Evolutionary conservation across 2,113 vertebrate genomes (phyloP), one percentile per base, ranked within the genome.

Genomic region (Tenrec ecaudatus): DNA sequence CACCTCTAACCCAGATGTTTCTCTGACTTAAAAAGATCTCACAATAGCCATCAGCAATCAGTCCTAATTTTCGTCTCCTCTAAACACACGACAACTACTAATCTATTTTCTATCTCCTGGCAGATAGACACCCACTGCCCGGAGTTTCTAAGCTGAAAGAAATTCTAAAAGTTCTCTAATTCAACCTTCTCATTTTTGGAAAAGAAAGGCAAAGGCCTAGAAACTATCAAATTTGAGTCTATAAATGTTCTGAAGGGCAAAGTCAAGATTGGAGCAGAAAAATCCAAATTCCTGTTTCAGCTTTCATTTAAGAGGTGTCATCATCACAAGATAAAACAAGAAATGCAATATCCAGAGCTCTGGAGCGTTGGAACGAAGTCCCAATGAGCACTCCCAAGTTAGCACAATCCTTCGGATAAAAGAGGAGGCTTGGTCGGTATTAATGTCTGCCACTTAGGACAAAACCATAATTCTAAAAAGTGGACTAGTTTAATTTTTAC

Each of bases 101-200:
- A 15, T 68, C 66, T 31, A 68, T 29, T 68, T 68, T 68, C 66
- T 68, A 31, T 68, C 66, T 31, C 29, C 64, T 83, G 27, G 71
- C 82, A 85, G 64, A 60, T 3, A 81, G 33, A 77, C 81, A 58
- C 22, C 94, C 62, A 92, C 40, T 58, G n/a, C n/a, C 7, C 11
- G 71, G n/a, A 40, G 90, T 43, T 87, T 87, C 36, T 88, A 31
- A 88, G 40, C 60, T 82, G 0, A 81, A 64, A 81, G 16, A 14
- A 84, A 77, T 87, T 57, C 27, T 86, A 36, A 57, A 82, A 83
- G 40, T 78, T 82, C 47, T 94, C 73, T 90, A 92, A 78, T 31
- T 38, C 53, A 85, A 66, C 4, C 16, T 79, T 79, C 33, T 57
- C 7, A 31, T 40, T 76, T 73, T 83, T 81, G 11, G 17, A 58